Conservation (phyloP, 2,888 invertebrate genomes). For the Polyommatus iphigenia region DNA sequence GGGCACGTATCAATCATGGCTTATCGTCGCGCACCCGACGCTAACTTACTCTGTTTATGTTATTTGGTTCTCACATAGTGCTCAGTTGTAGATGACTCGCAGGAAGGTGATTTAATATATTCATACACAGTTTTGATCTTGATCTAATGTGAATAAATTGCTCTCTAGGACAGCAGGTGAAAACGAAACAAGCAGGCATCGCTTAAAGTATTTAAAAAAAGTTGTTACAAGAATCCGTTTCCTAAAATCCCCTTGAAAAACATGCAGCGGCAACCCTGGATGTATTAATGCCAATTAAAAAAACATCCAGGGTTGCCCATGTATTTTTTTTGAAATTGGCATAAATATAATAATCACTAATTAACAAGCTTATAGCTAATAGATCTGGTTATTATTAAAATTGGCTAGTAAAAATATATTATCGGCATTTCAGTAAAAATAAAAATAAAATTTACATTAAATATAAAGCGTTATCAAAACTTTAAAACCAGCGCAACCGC, state of each 20-base stretch:
- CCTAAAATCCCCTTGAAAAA: too few relatives aligned
- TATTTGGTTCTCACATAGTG: slow-evolving; percentile 49
- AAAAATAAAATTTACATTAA: slow-evolving; percentile 2
- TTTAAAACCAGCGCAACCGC: slow-evolving; percentile 36
- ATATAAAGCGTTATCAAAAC: slow-evolving; percentile 26
- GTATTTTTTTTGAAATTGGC: too few relatives aligned
- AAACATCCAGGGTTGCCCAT: too few relatives aligned
- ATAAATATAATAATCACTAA: not conserved
- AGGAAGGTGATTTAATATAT: not conserved
- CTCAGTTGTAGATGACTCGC: slow-evolving; percentile 31
- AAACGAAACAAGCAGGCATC: too few relatives aligned
- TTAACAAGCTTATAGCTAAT: not conserved
- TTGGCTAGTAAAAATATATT: not conserved
- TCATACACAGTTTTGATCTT: too few relatives aligned
- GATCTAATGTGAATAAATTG: too few relatives aligned
- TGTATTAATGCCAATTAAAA: too few relatives aligned
- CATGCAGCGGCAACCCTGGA: too few relatives aligned
- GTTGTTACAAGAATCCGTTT: too few relatives aligned
- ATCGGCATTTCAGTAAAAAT: slow-evolving; percentile 17
- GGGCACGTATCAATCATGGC: slow-evolving; percentile 76
- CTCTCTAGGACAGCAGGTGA: too few relatives aligned
- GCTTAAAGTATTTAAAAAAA: too few relatives aligned
- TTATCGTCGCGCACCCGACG: slow-evolving; percentile 70
- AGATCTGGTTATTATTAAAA: not conserved
- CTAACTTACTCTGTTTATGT: slow-evolving; percentile 61